Conservation (phyloP, 2,797 vertebrate genomes). For the Myotis pilosus region DNA sequence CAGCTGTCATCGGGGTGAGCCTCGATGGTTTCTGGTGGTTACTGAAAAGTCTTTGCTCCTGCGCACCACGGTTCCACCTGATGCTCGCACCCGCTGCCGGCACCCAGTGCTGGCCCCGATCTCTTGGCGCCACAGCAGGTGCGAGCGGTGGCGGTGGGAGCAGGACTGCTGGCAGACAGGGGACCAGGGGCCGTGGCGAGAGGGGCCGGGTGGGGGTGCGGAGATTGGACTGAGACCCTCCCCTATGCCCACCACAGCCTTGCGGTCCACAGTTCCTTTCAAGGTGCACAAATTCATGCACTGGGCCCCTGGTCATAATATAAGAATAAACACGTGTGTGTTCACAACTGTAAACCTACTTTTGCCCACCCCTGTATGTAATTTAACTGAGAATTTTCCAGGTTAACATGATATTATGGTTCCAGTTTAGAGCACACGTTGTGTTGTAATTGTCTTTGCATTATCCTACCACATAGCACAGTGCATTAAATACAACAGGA, state of each 20-base stretch:
- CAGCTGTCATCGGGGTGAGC: too few relatives aligned
- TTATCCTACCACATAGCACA: neutral
- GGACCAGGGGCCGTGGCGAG: rapidly evolving
- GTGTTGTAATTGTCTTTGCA: neutral
- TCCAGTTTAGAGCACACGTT: neutral
- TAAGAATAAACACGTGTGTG: neutral
- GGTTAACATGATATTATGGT: neutral
- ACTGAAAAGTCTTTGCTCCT: too few relatives aligned
- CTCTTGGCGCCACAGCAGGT: too few relatives aligned
- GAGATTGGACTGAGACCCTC: too few relatives aligned
- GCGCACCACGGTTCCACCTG: too few relatives aligned
- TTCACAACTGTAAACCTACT: neutral
- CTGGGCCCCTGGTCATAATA: neutral
- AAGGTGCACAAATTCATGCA: too few relatives aligned
- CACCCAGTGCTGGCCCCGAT: too few relatives aligned
- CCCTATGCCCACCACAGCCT: too few relatives aligned
- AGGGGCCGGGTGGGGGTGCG: rapidly evolving
- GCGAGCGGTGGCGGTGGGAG: too few relatives aligned
- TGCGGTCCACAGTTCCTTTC: too few relatives aligned
- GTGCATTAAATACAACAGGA: neutral
- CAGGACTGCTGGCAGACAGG: too few relatives aligned
- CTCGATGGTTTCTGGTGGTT: too few relatives aligned
- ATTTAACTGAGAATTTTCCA: neutral
- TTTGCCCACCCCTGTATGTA: neutral
- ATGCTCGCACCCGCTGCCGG: rapidly evolving